These are phyloP conservation scores for Trypoxylon attenuatum DNA, from an alignment of 2,888 invertebrate genomes.

Conservation along the genomic window DNA sequence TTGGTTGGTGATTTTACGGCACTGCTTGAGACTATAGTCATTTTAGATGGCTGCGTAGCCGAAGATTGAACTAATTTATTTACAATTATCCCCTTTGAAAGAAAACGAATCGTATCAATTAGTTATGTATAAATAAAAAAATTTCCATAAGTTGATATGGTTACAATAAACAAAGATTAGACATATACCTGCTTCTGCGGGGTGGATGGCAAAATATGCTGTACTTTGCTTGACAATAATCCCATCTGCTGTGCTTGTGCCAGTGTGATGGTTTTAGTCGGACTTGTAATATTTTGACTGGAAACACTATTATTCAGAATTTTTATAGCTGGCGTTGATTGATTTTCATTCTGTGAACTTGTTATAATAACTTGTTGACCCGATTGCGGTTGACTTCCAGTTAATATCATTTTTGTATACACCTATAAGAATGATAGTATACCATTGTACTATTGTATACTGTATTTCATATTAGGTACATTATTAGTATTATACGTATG, in stretches of 20 bases:
- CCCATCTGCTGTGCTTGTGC: constrained; percentile 81
- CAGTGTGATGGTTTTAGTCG: constrained; percentile 80
- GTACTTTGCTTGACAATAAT: constrained; percentile 76
- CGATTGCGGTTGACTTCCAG: constrained; percentile 68
- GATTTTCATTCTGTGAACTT: constrained; percentile 65
- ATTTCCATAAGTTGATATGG: not conserved
- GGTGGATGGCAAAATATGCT: constrained; percentile 73
- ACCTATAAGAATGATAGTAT: constrained; percentile 48
- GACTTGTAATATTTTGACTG: constrained; percentile 66
- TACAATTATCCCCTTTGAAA: constrained; percentile 73
- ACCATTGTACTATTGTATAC: not conserved
- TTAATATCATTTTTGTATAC: constrained; percentile 73
- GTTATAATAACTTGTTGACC: constrained; percentile 71
- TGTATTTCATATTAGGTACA: constrained; percentile 3
- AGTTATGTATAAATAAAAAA: not conserved
- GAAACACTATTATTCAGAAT: constrained; percentile 65
- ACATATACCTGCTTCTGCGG: constrained; percentile 64
- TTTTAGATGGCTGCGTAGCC: constrained; percentile 67
- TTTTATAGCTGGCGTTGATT: constrained; percentile 67
- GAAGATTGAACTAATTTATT: constrained; percentile 75
- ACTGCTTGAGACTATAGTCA: constrained; percentile 73
- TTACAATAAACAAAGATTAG: not conserved
- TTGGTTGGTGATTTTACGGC: constrained; percentile 82
- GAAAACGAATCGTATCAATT: constrained; percentile 12
- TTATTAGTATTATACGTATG: not conserved